Base-by-base conservation (phyloP, 2,113 vertebrate genomes). In the Scatophagus argus region DNA sequence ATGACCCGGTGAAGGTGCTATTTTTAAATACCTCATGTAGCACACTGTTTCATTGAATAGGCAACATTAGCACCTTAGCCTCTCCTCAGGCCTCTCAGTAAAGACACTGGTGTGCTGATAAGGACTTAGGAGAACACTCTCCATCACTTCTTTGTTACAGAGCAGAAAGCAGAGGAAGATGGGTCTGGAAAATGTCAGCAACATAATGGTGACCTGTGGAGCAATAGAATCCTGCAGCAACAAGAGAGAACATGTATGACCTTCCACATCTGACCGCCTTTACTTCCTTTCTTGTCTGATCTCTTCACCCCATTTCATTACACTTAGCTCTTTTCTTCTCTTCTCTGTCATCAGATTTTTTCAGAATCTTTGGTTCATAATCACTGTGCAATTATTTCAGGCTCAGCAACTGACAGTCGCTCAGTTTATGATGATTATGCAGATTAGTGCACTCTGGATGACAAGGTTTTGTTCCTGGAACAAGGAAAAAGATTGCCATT, bases 1-100 rank as follows among this genome's bases (percentile, higher is more conserved):
- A 62, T 77, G 80, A 79, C 77, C 78, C 82, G 71, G 54, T 84
- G 54, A 71, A 55, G 43, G 74, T 58, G 76, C 31, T 78, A 38
- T 75, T 67, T 66, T 81, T 81, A 74, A 78, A 82, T 36, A 58
- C 34, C 27, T 52, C 69, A 73, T 59, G 38, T 56, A 52, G 43
- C 52, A 61, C 27, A 32, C 29, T 21, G 66, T 66, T 75, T 75
- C 2, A 21, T 2, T 54, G 25, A 60, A 32, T 19, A 39, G 51
- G 74, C 49, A 46, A 59, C 60, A 29, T 21, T 21, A 41, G 34
- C 54, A 74, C 56, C 55, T 43, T 17, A 7, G 41, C 58, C 67
- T 83, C 63, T 62, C 41, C 10, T 31, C 9, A 4, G 29, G 34
- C 56, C 52, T 75, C 73, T 60, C 38, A 52, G 8, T 59, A 39